Conservation (phyloP, 2,888 invertebrate genomes). For the Smittia sp. region DNA sequence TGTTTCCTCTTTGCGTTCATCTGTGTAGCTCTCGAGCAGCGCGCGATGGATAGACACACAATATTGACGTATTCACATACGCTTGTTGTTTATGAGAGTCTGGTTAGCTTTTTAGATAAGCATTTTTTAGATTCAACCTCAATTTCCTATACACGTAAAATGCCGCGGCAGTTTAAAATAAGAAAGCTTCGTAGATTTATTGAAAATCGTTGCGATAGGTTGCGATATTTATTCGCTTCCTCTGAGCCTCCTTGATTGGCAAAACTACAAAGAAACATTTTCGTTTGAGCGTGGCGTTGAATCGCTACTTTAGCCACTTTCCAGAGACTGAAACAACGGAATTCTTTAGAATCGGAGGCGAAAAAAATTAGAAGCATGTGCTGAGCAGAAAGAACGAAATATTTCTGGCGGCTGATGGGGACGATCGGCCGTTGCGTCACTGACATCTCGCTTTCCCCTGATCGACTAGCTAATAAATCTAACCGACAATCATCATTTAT, state of each 20-base stretch:
- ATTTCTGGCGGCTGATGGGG: no score
- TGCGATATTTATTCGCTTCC: conserved; percentile 6
- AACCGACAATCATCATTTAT: no score
- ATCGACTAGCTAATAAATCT: no score
- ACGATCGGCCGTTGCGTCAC: not conserved
- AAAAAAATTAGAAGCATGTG: conserved; percentile 27
- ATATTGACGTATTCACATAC: conserved; percentile 39
- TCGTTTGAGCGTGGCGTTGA: not conserved
- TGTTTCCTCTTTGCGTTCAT: conserved; percentile 32
- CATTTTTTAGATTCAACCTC: conserved; percentile 35
- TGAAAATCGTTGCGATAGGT: conserved; percentile 3
- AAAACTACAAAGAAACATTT: conserved; percentile 9
- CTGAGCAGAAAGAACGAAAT: conserved; percentile 22
- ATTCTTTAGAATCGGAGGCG: not conserved
- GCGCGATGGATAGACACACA: conserved; percentile 33
- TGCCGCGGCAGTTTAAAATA: not conserved
- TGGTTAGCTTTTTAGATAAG: conserved; percentile 40
- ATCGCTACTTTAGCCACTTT: not conserved
- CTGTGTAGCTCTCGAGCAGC: not conserved
- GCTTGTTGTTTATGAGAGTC: conserved; percentile 41
- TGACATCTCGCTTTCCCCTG: no score
- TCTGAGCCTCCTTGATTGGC: conserved; percentile 9
- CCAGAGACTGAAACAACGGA: not conserved
- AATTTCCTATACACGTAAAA: conserved; percentile 41
- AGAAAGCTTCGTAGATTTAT: conserved; percentile 5